Base-by-base conservation (phyloP, 2,113 vertebrate genomes). In the Atherinomorus stipes region DNA sequence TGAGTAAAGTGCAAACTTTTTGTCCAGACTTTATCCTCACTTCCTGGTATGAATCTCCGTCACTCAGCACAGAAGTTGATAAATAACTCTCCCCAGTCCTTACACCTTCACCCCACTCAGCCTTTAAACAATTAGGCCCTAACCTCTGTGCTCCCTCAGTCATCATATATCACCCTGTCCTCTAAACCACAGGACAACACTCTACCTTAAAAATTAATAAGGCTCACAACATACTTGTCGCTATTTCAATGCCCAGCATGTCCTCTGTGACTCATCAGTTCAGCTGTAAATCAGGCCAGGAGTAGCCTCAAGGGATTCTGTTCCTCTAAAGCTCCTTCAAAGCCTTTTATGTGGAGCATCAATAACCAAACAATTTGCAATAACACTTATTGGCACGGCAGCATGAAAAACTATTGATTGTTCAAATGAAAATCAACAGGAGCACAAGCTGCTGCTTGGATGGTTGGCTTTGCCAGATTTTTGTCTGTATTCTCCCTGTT, bases 181-280 rank as follows among this genome's bases (percentile, higher is more conserved):
- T 80, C 83, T 49, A 85, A 85, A 83, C 80, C 86, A 74, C 86
- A 87, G 81, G 75, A 83, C 87, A 86, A 74, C 84, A 70, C 70
- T 85, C 71, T 44, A 76, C 86, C 85, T 90, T 90, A 89, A 90
- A 90, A 90, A 92, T 87, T 74, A 90, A 90, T 88, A 91, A 88
- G 90, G 82, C 82, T 75, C 62, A 87, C 89, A 88, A 89, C 85
- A 71, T 76, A 85, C 67, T 87, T 83, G 90, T 90, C 76, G 66
- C 79, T 83, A 77, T 90, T 90, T 88, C 80, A 83, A 85, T 89
- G 87, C 68, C 79, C 87, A 82, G 74, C 73, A 40, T 87, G 90
- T 87, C 90, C 86, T 87, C 68, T 84, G 88, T 84, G 90, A 90
- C 89, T 91, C 86, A 86, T 91, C 86, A 86, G 80, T 81, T 76